Percentiles rank a stretch among this genome's conserved stretches.
Conservation (phyloP, 2,797 vertebrate genomes). For the Syngnathus acus region DNA sequence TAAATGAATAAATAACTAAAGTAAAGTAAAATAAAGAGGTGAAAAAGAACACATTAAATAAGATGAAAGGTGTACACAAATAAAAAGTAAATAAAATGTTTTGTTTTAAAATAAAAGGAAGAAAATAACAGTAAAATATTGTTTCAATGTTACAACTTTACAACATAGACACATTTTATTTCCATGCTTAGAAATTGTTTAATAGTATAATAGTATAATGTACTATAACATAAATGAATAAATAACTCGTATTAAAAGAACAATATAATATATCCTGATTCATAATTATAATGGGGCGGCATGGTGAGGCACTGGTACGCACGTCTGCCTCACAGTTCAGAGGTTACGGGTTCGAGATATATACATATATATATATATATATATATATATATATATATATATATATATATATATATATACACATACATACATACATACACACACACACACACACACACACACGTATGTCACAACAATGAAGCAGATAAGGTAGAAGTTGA, state of each 20-base stretch:
- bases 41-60: neutral
- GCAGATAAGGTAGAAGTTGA: neutral
- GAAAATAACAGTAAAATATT: neutral
- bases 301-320: too few species aligned
- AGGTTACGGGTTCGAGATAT: too few species aligned
- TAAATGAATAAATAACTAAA: too few species aligned
- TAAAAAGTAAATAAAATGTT: too few species aligned
- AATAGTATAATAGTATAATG: neutral
- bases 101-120: too few species aligned
- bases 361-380: too few species aligned
- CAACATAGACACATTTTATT: neutral
- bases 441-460: too few species aligned
- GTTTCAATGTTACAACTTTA: neutral
- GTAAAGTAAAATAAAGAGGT: slow-evolving; percentile 18
- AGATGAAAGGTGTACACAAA: neutral
- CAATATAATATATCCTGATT: neutral
- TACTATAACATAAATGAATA: too few species aligned
- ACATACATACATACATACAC: too few species aligned
- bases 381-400: too few species aligned
- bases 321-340: too few species aligned
- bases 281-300: neutral
- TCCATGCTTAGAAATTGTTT: neutral
- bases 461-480: neutral
- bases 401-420: too few species aligned
- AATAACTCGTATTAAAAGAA: neutral